phyloP scores from a whole-genome alignment of 2,888 invertebrate species.

The Tachina fera region DNA sequence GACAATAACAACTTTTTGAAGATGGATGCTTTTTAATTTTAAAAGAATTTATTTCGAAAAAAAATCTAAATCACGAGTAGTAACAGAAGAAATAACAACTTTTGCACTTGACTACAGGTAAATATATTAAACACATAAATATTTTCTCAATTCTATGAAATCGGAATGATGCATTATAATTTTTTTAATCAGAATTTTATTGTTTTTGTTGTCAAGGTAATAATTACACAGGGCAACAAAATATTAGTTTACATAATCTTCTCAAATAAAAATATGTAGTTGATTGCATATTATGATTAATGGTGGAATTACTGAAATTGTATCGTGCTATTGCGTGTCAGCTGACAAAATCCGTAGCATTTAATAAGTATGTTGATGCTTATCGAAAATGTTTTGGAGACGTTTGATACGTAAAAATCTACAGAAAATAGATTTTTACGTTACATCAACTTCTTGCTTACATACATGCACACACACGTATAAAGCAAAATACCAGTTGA shows the following conservation, averaged over 20 bases:
- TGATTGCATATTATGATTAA: too few relatives aligned
- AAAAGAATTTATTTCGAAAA: conserved; percentile 52
- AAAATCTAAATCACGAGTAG: conserved; percentile 54
- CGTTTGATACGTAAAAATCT: too few relatives aligned
- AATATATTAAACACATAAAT: conserved; percentile 32
- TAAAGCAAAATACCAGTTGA: too few relatives aligned
- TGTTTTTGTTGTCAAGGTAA: conserved; percentile 61
- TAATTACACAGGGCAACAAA: neutral
- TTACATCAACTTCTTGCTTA: too few relatives aligned
- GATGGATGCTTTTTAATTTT: conserved; percentile 51
- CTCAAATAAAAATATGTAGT: neutral
- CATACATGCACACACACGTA: too few relatives aligned
- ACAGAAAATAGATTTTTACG: too few relatives aligned
- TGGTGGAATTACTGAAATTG: too few relatives aligned
- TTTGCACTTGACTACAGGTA: conserved; percentile 35
- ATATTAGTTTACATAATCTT: neutral
- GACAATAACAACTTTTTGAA: conserved; percentile 67
- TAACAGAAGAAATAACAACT: conserved; percentile 35
- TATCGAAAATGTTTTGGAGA: too few relatives aligned
- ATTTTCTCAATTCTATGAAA: conserved; percentile 26
- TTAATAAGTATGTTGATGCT: too few relatives aligned
- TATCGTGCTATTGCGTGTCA: too few relatives aligned
- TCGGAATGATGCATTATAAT: conserved; percentile 28
- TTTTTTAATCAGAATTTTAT: conserved; percentile 46
- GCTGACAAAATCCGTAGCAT: too few relatives aligned